phyloP scores from a whole-genome alignment of 92 coral and sea anemone genomes.

The Pocillopora grandis region DNA sequence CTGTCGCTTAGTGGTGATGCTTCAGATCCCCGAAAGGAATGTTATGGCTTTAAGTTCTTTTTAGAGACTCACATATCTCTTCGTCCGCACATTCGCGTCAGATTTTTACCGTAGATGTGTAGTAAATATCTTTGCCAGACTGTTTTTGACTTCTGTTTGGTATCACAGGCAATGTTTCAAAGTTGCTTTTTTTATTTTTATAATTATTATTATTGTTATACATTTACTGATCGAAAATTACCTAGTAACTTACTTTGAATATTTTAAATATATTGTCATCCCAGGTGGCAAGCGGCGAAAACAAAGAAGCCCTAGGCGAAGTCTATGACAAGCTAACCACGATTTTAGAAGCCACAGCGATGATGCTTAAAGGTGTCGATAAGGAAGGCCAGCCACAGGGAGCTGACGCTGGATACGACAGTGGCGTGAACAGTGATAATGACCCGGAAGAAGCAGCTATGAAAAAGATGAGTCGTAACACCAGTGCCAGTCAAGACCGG shows the following conservation, averaged over 20 bases:
- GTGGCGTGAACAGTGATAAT: slow-evolving; percentile 36
- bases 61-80: too few species aligned
- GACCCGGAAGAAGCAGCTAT: slow-evolving; percentile 44
- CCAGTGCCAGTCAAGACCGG: slow-evolving; percentile 69
- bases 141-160: too few species aligned
- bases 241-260: not conserved
- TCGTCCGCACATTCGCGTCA: too few species aligned
- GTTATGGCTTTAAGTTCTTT: too few species aligned
- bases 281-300: slow-evolving; percentile 57
- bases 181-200: too few species aligned
- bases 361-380: slow-evolving; percentile 66
- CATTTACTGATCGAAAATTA: not conserved
- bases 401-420: slow-evolving; percentile 44
- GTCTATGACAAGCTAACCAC: slow-evolving; percentile 66
- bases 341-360: slow-evolving; percentile 63
- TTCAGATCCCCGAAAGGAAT: too few species aligned
- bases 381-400: slow-evolving; percentile 40
- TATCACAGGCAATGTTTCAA: too few species aligned
- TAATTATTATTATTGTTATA: not conserved
- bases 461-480: slow-evolving; percentile 55
- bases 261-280: not conserved
- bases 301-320: slow-evolving; percentile 56
- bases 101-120: too few species aligned
- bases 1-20: too few species aligned
- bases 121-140: too few species aligned